phyloP scores from a whole-genome alignment of 2,113 vertebrate genomes.

The Callopanchax toddi region DNA sequence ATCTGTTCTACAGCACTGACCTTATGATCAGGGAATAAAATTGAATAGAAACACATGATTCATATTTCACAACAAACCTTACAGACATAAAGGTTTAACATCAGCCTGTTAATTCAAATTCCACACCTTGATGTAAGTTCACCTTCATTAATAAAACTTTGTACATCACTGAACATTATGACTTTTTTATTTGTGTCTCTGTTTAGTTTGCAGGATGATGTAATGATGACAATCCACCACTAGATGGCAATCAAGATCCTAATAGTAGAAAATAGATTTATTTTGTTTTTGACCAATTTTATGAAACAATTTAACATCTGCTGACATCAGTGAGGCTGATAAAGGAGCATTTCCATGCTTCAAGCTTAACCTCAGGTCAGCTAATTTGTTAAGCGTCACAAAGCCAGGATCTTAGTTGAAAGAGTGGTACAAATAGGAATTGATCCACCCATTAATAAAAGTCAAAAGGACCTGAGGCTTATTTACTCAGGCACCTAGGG shows the following conservation, averaged over 20 bases:
- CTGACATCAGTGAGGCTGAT: constrained; percentile 17
- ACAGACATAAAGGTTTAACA: constrained; percentile 30
- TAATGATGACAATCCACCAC: constrained; percentile 41
- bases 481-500: constrained; percentile 47
- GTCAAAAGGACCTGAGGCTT: constrained; percentile 43
- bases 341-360: constrained; percentile 6
- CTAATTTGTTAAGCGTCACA: constrained; percentile 64
- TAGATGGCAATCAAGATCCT: constrained; percentile 59
- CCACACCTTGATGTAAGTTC: constrained; percentile 55
- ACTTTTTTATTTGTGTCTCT: background rate
- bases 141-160: constrained; percentile 75
- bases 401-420: constrained; percentile 43
- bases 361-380: constrained; percentile 30
- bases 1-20: constrained; percentile 4
- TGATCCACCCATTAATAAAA: constrained; percentile 69
- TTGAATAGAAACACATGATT: constrained; percentile 8
- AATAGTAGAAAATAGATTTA: background rate
- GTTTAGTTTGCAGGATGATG: constrained; percentile 5
- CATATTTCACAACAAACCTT: constrained; percentile 29
- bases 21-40: background rate
- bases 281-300: constrained; percentile 23
- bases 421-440: constrained; percentile 60
- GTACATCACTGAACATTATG: constrained; percentile 49
- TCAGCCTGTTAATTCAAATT: constrained; percentile 34
- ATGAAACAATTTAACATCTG: constrained; percentile 47